These are phyloP conservation scores for Slavum lentiscoides DNA, from an alignment of 2,888 invertebrate genomes.

Conservation along the genomic window DNA sequence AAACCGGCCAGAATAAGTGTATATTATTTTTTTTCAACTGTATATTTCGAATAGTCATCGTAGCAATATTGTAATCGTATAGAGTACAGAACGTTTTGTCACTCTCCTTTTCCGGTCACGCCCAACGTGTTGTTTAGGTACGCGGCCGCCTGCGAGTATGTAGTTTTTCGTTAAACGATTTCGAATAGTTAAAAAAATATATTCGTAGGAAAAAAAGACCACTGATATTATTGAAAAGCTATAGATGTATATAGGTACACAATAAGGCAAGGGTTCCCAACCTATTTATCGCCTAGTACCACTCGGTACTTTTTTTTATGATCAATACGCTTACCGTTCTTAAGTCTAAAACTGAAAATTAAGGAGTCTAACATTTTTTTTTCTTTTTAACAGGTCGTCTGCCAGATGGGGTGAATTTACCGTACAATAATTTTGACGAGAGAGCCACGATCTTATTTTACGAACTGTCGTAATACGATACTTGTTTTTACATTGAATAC, in stretches of 20 bases:
- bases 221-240: neutral
- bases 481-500: no score
- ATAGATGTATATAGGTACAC: neutral
- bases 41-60: neutral
- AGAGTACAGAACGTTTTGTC: slow-evolving; percentile 17
- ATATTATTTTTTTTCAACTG: slow-evolving; percentile 14
- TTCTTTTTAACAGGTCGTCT: no score
- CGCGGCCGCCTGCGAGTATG: neutral
- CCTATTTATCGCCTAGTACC: neutral
- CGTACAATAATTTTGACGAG: no score
- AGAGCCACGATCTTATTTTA: no score
- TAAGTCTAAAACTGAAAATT: no score
- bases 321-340: no score
- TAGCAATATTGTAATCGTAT: neutral
- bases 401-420: no score
- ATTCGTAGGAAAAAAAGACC: neutral
- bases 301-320: no score
- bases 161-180: slow-evolving; percentile 11
- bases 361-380: no score
- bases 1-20: neutral
- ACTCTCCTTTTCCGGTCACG: slow-evolving; percentile 49
- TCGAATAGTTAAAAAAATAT: neutral
- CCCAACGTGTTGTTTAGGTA: no score
- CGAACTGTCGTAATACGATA: no score
- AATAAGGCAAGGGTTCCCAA: neutral